Conservation (phyloP, 2,888 invertebrate genomes). For the Ophion obscuratus region DNA sequence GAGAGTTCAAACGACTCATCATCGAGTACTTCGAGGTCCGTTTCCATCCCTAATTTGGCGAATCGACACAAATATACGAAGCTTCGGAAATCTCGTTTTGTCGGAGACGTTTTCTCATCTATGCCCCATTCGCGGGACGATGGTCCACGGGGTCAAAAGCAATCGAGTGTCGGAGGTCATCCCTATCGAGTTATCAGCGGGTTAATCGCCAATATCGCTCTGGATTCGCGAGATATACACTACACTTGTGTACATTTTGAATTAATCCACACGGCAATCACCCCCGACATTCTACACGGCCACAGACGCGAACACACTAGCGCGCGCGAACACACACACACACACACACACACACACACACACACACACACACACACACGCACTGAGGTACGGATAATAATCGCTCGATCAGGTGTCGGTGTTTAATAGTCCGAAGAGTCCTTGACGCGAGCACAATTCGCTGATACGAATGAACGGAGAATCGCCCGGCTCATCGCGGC, state of each 20-base stretch:
- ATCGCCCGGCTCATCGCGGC: not conserved
- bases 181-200: constrained; percentile 57
- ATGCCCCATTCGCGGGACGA: not conserved
- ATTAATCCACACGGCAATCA: constrained; percentile 16
- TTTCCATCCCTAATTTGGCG: not conserved
- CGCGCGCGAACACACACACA: not conserved
- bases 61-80: not conserved
- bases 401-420: not conserved
- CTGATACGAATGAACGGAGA: not conserved
- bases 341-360: not conserved
- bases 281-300: not conserved
- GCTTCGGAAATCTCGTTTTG: not conserved
- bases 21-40: not conserved
- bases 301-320: not conserved
- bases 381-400: not conserved
- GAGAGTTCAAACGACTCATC: not conserved
- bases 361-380: not conserved
- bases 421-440: not conserved
- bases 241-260: constrained; percentile 1
- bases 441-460: not conserved
- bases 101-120: not conserved
- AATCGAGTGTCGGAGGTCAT: constrained; percentile 58
- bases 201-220: constrained; percentile 52
- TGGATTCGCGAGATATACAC: constrained; percentile 36
- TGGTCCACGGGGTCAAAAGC: constrained; percentile 53